phyloP scores from a whole-genome alignment of 2,797 vertebrate genomes.

The Molossus alvarezi region DNA sequence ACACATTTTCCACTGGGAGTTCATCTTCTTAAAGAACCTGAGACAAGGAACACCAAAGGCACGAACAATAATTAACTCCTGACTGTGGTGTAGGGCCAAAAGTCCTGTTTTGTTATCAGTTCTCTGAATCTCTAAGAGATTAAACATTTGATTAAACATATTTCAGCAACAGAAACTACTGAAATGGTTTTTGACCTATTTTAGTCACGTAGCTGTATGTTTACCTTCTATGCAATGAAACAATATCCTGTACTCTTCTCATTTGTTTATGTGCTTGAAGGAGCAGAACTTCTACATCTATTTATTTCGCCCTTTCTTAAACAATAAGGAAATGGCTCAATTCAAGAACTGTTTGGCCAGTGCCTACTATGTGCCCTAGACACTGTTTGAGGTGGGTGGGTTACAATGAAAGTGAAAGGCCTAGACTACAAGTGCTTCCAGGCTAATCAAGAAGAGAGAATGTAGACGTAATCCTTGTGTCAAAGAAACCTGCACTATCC shows the following conservation, averaged over 20 bases:
- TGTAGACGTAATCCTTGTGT: neutral
- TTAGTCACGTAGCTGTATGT: conserved; percentile 77
- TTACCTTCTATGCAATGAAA: conserved; percentile 77
- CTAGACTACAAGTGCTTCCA: neutral
- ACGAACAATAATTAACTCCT: conserved; percentile 85
- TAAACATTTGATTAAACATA: conserved; percentile 86
- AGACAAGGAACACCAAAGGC: conserved; percentile 66
- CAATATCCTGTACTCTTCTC: conserved; percentile 74
- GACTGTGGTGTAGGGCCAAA: conserved; percentile 59
- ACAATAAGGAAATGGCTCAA: conserved; percentile 58
- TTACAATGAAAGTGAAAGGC: conserved; percentile 37
- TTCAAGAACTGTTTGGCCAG: conserved; percentile 66
- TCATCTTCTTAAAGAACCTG: conserved; percentile 68
- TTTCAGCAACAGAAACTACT: conserved; percentile 83
- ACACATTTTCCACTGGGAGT: conserved; percentile 55
- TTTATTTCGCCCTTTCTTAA: conserved; percentile 53
- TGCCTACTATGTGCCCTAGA: conserved; percentile 63
- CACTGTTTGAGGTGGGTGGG: neutral
- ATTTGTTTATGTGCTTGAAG: conserved; percentile 81
- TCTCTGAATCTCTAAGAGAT: conserved; percentile 80
- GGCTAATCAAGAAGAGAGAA: neutral
- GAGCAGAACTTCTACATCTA: conserved; percentile 35
- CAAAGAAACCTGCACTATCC: neutral
- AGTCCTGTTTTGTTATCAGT: conserved; percentile 80
- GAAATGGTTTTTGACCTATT: conserved; percentile 82